Conservation (phyloP, 2,888 invertebrate genomes). For the Phortica okadai region DNA sequence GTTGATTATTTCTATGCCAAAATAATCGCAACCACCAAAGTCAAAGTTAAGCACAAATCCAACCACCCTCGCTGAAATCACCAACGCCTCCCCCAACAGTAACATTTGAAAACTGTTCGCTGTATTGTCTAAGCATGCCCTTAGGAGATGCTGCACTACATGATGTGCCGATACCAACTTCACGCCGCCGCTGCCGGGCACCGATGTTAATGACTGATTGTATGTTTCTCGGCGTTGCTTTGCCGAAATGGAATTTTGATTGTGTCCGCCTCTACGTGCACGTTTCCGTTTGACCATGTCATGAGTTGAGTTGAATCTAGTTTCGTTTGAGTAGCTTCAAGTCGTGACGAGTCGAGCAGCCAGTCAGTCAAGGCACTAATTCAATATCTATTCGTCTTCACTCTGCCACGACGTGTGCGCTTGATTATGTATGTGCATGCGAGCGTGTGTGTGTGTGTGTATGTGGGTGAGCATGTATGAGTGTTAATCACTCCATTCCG, state of each 20-base stretch:
- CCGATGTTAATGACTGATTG: conserved; percentile 66
- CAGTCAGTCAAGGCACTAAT: conserved; percentile 24
- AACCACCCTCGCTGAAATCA: not conserved
- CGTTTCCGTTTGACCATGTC: conserved; percentile 42
- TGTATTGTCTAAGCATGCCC: conserved; percentile 14
- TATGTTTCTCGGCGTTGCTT: conserved; percentile 59
- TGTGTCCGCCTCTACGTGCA: conserved; percentile 67
- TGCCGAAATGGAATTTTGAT: conserved; percentile 67
- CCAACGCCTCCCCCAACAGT: not conserved
- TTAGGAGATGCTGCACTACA: conserved; percentile 5
- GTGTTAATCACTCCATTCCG: conserved; percentile 52
- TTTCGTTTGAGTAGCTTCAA: too few relatives aligned
- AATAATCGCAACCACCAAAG: conserved; percentile 18
- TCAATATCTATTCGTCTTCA: conserved; percentile 1
- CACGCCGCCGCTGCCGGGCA: not conserved
- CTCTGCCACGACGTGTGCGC: not conserved
- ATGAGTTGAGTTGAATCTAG: too few relatives aligned
- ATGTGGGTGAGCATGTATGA: conserved; percentile 20
- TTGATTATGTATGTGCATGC: not conserved
- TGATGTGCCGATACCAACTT: not conserved
- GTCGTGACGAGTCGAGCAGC: not conserved
- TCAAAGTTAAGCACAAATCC: not conserved
- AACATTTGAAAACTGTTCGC: not conserved
- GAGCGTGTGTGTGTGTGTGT: conserved; percentile 39
- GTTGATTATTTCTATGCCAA: conserved; percentile 31